These are phyloP conservation scores for Oncorhynchus gorbuscha DNA, from an alignment of 2,113 vertebrate genomes.

Conservation along the genomic window DNA sequence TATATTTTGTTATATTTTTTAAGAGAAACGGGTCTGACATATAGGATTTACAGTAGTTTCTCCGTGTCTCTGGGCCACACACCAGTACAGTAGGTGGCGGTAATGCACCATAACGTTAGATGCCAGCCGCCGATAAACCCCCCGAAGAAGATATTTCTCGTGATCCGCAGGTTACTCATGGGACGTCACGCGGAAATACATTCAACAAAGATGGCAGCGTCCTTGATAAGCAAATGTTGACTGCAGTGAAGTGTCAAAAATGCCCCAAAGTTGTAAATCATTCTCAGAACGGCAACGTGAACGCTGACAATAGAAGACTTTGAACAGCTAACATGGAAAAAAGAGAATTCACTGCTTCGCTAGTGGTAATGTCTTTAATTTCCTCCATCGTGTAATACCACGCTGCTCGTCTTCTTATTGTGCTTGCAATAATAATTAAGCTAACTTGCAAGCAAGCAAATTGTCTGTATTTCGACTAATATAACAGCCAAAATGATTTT, in stretches of 20 bases:
- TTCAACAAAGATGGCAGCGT: slow-evolving; percentile 69
- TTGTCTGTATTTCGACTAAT: too few relatives aligned
- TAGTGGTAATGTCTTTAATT: slow-evolving; percentile 71
- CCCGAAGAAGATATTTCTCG: too few relatives aligned
- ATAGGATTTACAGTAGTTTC: too few relatives aligned
- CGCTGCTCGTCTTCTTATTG: not conserved
- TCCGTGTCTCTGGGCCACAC: too few relatives aligned
- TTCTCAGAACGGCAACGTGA: not conserved
- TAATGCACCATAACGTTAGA: too few relatives aligned
- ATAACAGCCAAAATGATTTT: too few relatives aligned
- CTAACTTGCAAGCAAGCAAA: too few relatives aligned
- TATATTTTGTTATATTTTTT: too few relatives aligned
- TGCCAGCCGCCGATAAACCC: too few relatives aligned
- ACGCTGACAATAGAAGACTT: not conserved
- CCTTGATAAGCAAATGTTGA: slow-evolving; percentile 62
- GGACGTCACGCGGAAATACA: slow-evolving; percentile 43
- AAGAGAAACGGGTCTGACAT: too few relatives aligned
- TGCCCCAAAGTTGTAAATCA: not conserved
- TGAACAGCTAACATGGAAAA: slow-evolving; percentile 64
- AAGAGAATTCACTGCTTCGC: slow-evolving; percentile 65
- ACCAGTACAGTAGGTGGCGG: too few relatives aligned
- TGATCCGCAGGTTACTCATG: slow-evolving; percentile 1
- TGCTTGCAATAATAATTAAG: too few relatives aligned
- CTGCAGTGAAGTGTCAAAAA: slow-evolving; percentile 15
- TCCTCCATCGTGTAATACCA: not conserved